Percentiles rank a stretch among this genome's conserved stretches.
Evolutionary conservation across 2,113 vertebrate genomes (phyloP).

Genomic region (Silurus meridionalis): DNA sequence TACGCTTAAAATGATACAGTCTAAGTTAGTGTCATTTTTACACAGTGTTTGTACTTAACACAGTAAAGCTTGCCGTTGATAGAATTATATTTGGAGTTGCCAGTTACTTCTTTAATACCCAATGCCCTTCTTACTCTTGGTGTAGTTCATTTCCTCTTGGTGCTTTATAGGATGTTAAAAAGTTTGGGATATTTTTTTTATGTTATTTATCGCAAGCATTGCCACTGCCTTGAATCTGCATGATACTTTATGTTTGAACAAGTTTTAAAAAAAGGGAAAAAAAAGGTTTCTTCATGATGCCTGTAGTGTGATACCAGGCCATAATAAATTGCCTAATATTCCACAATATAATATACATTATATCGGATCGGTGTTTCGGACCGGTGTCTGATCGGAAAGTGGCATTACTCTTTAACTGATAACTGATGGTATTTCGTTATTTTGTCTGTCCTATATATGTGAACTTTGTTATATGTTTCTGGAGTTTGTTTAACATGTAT

Average conservation of each 20-base stretch:
- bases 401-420: not conserved
- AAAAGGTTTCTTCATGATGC: no score
- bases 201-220: not conserved
- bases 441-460: not conserved
- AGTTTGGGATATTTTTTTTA: not conserved
- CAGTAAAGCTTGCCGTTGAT: not conserved
- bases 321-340: not conserved
- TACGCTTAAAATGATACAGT: not conserved
- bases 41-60: not conserved
- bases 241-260: not conserved
- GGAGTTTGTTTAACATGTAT: not conserved
- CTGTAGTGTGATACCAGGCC: no score
- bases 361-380: not conserved
- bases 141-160: not conserved
- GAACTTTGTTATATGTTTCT: not conserved
- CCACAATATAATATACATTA: not conserved
- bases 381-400: not conserved
- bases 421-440: not conserved
- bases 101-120: not conserved
- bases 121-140: not conserved
- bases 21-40: not conserved
- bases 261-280: not conserved
- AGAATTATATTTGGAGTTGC: not conserved
- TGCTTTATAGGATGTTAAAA: not conserved
- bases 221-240: not conserved